Conservation (phyloP, 53 echinoderm and acorn worm species). For the Patiria pectinifera region DNA sequence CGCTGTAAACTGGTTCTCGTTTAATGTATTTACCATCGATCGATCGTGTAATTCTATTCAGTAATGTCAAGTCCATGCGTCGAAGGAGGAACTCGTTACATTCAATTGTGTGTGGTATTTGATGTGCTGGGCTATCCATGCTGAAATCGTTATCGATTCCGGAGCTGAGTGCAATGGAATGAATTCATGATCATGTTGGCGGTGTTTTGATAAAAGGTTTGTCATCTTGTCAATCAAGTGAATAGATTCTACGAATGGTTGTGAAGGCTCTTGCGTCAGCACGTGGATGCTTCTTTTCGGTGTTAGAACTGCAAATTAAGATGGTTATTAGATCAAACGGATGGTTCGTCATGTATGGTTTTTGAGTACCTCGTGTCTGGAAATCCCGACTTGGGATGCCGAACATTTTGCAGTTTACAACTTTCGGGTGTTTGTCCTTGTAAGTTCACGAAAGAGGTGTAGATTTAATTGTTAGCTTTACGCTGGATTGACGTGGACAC, state of each 20-base stretch:
- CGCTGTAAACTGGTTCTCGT: not conserved
- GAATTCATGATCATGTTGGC: slow-evolving; percentile 1
- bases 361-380: no score
- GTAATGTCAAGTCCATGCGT: not conserved
- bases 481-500: no score
- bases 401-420: no score
- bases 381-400: no score
- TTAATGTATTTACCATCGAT: slow-evolving; percentile 41
- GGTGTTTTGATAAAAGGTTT: not conserved
- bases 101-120: slow-evolving; percentile 38
- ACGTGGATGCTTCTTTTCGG: not conserved
- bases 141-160: slow-evolving; percentile 22
- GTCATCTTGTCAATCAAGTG: not conserved
- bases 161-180: not conserved
- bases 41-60: slow-evolving; percentile 16
- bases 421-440: no score
- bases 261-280: not conserved
- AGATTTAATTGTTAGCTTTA: no score
- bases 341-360: no score
- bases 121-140: slow-evolving; percentile 13
- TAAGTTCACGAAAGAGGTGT: no score
- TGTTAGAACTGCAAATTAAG: no score
- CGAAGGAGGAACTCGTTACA: slow-evolving; percentile 15
- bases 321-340: no score
- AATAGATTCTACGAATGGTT: not conserved